Conservation (phyloP, 2,113 vertebrate species). For the Plestiodon gilberti region DNA sequence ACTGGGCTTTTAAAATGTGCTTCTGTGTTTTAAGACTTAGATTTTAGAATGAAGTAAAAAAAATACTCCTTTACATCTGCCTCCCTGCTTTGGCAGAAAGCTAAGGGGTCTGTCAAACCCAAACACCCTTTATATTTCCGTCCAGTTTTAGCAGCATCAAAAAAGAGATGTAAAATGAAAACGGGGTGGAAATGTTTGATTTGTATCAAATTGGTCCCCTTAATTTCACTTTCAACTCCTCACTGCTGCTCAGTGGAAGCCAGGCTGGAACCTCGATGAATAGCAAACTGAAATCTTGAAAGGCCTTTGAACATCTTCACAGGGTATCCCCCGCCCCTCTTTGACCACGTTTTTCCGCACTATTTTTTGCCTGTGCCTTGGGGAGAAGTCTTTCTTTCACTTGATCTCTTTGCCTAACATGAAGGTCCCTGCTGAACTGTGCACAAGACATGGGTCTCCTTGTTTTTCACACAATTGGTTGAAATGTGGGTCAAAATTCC, state of each 20-base stretch:
- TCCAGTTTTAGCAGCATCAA: fast-evolving
- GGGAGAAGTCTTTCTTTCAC: background rate
- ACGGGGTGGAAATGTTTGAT: background rate
- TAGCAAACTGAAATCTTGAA: background rate
- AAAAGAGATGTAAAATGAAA: background rate
- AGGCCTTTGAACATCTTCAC: background rate
- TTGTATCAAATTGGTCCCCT: background rate
- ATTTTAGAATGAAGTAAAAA: fast-evolving
- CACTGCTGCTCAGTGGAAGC: fast-evolving
- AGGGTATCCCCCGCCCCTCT: background rate
- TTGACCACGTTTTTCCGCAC: background rate
- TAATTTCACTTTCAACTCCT: conserved; percentile 9
- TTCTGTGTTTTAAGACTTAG: background rate
- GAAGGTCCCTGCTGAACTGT: background rate
- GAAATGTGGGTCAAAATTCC: too few species aligned
- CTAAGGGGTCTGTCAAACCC: background rate
- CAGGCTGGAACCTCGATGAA: conserved; percentile 3
- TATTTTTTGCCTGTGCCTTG: background rate
- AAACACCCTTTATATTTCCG: background rate
- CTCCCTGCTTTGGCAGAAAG: background rate
- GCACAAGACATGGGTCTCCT: background rate
- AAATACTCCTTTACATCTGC: background rate
- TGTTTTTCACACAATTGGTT: too few species aligned
- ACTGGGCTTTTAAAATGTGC: background rate
- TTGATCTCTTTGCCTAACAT: background rate